phyloP scores from a whole-genome alignment of 2,888 invertebrate genomes.

The Tenthredo livida region DNA sequence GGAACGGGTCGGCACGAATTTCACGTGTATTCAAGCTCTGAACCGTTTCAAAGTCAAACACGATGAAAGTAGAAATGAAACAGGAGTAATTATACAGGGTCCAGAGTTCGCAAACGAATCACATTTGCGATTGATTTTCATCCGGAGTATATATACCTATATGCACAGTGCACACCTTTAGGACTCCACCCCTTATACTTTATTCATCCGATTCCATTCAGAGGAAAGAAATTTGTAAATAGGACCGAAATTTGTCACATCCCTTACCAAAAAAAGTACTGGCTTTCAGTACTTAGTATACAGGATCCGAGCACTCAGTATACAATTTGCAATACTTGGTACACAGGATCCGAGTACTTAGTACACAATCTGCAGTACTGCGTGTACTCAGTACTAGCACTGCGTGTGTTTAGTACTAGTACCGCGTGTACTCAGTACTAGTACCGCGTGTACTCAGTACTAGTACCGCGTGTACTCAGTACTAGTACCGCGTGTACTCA shows the following conservation, averaged over 20 bases:
- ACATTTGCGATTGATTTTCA: slow-evolving; percentile 1
- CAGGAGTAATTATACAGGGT: not conserved
- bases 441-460: too few species aligned
- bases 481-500: too few species aligned
- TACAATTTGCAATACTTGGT: too few species aligned
- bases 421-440: too few species aligned
- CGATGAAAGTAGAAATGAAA: not conserved
- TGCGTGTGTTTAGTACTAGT: too few species aligned
- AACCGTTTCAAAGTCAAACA: slow-evolving; percentile 28
- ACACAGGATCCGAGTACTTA: too few species aligned
- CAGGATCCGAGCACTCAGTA: too few species aligned
- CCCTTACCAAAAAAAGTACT: too few species aligned
- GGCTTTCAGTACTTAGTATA: too few species aligned
- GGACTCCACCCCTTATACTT: not conserved
- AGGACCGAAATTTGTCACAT: not conserved
- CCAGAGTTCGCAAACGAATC: not conserved
- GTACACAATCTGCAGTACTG: too few species aligned
- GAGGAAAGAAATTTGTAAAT: not conserved
- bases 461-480: too few species aligned
- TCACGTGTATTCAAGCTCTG: not conserved
- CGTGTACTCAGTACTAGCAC: too few species aligned
- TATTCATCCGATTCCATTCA: not conserved
- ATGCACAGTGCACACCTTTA: not conserved
- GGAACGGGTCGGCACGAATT: not conserved
- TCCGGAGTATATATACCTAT: not conserved